These are phyloP conservation scores for Serinus canaria DNA, from an alignment of 2,113 vertebrate genomes.

Conservation along the genomic window DNA sequence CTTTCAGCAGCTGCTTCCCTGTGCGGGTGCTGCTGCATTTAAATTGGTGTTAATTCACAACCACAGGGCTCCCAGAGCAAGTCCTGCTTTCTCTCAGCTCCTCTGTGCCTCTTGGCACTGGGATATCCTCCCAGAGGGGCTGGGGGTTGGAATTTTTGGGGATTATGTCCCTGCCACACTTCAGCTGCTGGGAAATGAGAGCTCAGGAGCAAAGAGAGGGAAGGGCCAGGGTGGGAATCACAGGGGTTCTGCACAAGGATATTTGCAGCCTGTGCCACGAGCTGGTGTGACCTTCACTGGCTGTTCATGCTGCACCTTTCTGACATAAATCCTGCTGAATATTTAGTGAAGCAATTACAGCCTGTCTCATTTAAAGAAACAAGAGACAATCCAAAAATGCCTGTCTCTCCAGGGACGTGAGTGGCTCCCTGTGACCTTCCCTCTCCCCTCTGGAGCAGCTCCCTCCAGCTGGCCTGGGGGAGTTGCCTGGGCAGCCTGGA, in stretches of 20 bases:
- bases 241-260: background rate
- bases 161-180: accelerated
- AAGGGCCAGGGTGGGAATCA: background rate
- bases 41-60: background rate
- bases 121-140: background rate
- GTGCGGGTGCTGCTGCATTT: background rate
- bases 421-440: constrained; percentile 23
- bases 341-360: constrained; percentile 58
- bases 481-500: background rate
- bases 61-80: background rate
- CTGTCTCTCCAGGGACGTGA: background rate
- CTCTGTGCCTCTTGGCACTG: background rate
- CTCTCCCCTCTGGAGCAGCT: background rate
- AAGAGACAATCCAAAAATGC: background rate
- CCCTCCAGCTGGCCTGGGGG: background rate
- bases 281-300: constrained; percentile 43
- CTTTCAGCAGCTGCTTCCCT: background rate
- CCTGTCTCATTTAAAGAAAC: constrained; percentile 48
- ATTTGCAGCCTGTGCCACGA: background rate
- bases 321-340: constrained; percentile 59
- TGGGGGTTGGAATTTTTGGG: background rate
- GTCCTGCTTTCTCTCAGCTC: background rate
- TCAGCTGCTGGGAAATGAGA: background rate
- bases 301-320: constrained; percentile 10
- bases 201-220: background rate